Evolutionary conservation across 2,113 vertebrate species (phyloP), one percentile per base, ranked within the genome.

Genomic region (Crotophaga sulcirostris): DNA sequence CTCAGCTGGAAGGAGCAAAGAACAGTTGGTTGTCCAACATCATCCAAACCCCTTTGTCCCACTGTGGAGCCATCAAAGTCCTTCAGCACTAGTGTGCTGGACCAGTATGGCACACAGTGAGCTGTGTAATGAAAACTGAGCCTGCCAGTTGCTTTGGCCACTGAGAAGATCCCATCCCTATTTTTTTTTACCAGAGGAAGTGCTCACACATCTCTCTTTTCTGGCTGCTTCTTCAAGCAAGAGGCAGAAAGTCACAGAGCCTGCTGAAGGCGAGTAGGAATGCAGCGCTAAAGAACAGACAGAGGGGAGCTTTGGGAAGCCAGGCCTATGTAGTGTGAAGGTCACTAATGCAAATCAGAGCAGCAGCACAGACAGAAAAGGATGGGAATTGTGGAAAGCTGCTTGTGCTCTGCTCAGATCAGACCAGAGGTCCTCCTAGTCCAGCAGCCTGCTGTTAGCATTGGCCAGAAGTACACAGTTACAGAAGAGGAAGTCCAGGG

Each of bases 1-100:
- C 96, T 99, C 99, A 1, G 99, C 99, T 99, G 96, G 54, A 31
- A 26, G 73, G 78, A 77, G 44, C 59, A 96, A 47, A 68, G 59
- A 94, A 87, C 26, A 82, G 44, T 0, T 60, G 55, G 31, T 23
- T 56, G 24, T 17, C 63, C 49, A 51, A 75, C 54, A 83, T 54
- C 42, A 66, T 52, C 23, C 38, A 73, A 44, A 11, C 17, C 26
- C 26, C 42, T 25, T 3, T 13, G 59, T 76, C 51, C 79, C 51
- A 66, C 25, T 9, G 16, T 0, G 3, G 62, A 91, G 34, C 44
- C 0, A 0, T 64, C 10, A 5, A 18, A 67, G 58, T 72, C 44
- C 74, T 63, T 64, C 7, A 55, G 58, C 33, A 62, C 67, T 2
- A 3, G 29, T 4, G 19, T 36, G 59, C 29, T 81, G 54, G 44